A percentile compares a stretch with the other conserved stretches of the same genome.
Conservation (phyloP, 2,888 invertebrate genomes). For the Rhogogaster chlorosoma region DNA sequence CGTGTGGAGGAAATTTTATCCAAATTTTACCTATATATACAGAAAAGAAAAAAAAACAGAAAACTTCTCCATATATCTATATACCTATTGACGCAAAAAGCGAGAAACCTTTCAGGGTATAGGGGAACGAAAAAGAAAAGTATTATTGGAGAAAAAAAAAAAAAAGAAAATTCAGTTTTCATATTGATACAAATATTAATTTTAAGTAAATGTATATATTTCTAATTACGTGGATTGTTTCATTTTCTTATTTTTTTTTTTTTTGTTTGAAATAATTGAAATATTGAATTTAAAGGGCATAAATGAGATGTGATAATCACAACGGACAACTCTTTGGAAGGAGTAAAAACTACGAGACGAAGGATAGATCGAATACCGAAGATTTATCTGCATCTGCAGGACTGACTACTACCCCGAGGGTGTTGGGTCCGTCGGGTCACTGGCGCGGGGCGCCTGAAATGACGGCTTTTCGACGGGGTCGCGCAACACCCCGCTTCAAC, state of each 20-base stretch:
- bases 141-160: too few relatives aligned
- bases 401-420: constrained; percentile 57
- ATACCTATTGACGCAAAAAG: too few relatives aligned
- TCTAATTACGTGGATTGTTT: too few relatives aligned
- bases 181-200: too few relatives aligned
- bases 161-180: too few relatives aligned
- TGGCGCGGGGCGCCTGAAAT: constrained; percentile 73
- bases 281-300: constrained; percentile 53
- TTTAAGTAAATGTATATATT: too few relatives aligned
- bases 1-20: too few relatives aligned
- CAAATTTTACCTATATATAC: too few relatives aligned
- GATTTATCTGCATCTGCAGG: constrained; percentile 52
- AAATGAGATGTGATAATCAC: constrained; percentile 70
- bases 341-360: constrained; percentile 52
- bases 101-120: too few relatives aligned
- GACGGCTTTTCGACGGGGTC: constrained; percentile 74
- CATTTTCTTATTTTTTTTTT: not conserved
- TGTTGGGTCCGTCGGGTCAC: constrained; percentile 64
- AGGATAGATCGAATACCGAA: constrained; percentile 58
- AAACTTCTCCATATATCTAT: too few relatives aligned
- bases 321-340: constrained; percentile 51
- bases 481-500: constrained; percentile 69
- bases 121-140: too few relatives aligned
- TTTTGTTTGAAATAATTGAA: not conserved
- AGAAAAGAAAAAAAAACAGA: too few relatives aligned